Conservation (phyloP, 2,888 invertebrate species). For the Caenorhabditis sp. region DNA sequence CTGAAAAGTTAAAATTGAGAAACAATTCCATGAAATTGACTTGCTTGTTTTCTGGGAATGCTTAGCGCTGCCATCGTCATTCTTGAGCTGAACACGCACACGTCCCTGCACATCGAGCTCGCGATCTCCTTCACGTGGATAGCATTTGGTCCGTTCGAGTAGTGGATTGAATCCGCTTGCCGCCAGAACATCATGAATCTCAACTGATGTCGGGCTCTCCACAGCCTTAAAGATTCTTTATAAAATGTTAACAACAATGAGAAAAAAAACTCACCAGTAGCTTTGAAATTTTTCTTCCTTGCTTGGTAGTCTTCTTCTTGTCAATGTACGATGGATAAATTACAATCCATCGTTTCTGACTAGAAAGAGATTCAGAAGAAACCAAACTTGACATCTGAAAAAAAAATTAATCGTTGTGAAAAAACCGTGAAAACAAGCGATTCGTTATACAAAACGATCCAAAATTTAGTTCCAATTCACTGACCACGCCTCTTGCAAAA, state of each 20-base stretch:
- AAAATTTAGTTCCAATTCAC: conserved; percentile 37
- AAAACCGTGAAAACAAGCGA: not conserved
- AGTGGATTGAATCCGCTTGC: conserved; percentile 90
- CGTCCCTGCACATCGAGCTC: conserved; percentile 91
- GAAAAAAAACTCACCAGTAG: conserved; percentile 85
- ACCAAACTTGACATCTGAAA: conserved; percentile 52
- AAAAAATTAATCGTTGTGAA: conserved; percentile 5
- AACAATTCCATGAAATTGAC: conserved; percentile 9
- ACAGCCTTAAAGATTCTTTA: conserved; percentile 87
- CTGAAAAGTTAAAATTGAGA: conserved; percentile 62
- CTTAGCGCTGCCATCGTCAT: conserved; percentile 79
- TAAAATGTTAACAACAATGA: not conserved
- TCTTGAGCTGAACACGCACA: conserved; percentile 92
- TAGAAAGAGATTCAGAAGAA: conserved; percentile 60
- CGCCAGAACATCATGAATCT: conserved; percentile 94
- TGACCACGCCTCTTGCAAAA: conserved; percentile 36
- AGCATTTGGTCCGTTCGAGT: conserved; percentile 90
- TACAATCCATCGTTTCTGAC: conserved; percentile 89
- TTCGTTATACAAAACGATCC: not conserved
- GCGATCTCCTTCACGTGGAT: conserved; percentile 93
- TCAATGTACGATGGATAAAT: conserved; percentile 98
- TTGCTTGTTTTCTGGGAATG: conserved; percentile 70
- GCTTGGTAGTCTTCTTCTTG: conserved; percentile 92
- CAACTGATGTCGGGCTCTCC: conserved; percentile 95
- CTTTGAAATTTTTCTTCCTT: conserved; percentile 92